These are phyloP conservation scores for Actinostola sp. DNA, from an alignment of 92 coral and sea anemone species.

Conservation along the genomic window DNA sequence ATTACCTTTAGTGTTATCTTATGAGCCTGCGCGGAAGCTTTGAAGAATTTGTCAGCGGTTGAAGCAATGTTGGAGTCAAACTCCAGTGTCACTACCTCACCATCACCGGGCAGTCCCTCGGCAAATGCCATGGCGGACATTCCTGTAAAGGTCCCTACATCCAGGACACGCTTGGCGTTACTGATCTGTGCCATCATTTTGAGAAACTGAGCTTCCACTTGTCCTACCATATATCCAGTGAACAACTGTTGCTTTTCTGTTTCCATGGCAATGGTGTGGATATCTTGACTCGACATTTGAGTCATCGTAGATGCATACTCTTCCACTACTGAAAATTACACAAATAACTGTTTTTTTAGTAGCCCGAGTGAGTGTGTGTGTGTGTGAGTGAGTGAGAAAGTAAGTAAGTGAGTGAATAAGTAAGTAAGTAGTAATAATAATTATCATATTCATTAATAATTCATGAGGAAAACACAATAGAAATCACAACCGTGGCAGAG, in stretches of 20 bases:
- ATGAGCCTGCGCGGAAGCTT: slow-evolving; percentile 32
- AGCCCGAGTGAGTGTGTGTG: no score
- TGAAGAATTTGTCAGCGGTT: slow-evolving; percentile 35
- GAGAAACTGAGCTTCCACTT: slow-evolving; percentile 47
- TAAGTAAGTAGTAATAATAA: no score
- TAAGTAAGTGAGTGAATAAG: no score
- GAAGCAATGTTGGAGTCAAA: slow-evolving; percentile 42
- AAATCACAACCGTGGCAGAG: no score
- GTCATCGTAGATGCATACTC: slow-evolving; percentile 36
- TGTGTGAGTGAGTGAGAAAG: no score
- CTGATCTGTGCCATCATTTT: slow-evolving; percentile 54
- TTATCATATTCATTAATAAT: no score
- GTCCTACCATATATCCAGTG: slow-evolving; percentile 54
- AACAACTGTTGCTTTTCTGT: slow-evolving; percentile 43
- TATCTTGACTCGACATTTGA: slow-evolving; percentile 34
- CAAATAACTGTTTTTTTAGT: no score
- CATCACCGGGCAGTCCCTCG: slow-evolving; percentile 46
- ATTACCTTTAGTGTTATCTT: slow-evolving; percentile 43
- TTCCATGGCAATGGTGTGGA: slow-evolving; percentile 40
- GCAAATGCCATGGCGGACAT: slow-evolving; percentile 70
- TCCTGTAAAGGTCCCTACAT: slow-evolving; percentile 61
- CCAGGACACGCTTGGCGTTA: slow-evolving; percentile 48
- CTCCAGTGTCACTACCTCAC: slow-evolving; percentile 55
- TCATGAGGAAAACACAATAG: no score
- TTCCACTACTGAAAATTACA: slow-evolving; percentile 39